Evolutionary conservation across 2,113 vertebrate species (phyloP).

Genomic region (Ibidorhyncha struthersii): DNA sequence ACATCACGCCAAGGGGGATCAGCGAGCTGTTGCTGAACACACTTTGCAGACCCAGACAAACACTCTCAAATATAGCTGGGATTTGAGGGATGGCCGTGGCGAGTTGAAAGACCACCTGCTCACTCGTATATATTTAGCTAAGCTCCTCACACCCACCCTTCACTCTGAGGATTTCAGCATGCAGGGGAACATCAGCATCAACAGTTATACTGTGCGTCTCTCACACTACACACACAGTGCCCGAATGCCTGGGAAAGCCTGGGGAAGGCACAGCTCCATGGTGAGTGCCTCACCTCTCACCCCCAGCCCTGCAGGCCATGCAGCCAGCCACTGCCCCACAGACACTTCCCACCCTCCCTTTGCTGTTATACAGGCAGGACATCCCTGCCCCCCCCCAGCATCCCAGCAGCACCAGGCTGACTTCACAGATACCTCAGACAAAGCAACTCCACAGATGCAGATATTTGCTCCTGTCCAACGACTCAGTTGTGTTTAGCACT

Average conservation of each 20-base stretch:
- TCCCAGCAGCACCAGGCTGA: not conserved
- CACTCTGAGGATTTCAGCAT: not conserved
- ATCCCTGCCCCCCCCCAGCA: not conserved
- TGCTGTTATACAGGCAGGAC: not conserved
- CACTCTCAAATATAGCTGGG: not conserved
- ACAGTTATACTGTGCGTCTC: not conserved
- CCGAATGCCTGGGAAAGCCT: not conserved
- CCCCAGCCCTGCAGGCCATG: not conserved
- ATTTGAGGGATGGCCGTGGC: not conserved
- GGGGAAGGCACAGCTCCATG: not conserved
- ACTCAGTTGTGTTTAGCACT: not conserved
- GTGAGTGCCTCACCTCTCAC: not conserved
- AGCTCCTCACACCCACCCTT: not conserved
- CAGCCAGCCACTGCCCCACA: not conserved
- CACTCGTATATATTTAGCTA: not conserved
- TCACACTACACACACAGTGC: not conserved
- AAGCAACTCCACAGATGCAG: not conserved
- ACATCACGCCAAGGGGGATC: not conserved
- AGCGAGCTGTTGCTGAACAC: not conserved
- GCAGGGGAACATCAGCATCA: not conserved
- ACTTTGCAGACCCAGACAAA: not conserved
- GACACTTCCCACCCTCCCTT: not conserved
- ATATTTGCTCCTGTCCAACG: not conserved
- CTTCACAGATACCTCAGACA: not conserved
- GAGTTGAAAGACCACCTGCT: not conserved